Evolutionary conservation across 2,797 vertebrate species (phyloP), one percentile per base, ranked within the genome.

Genomic region (Etheostoma nigrum): DNA sequence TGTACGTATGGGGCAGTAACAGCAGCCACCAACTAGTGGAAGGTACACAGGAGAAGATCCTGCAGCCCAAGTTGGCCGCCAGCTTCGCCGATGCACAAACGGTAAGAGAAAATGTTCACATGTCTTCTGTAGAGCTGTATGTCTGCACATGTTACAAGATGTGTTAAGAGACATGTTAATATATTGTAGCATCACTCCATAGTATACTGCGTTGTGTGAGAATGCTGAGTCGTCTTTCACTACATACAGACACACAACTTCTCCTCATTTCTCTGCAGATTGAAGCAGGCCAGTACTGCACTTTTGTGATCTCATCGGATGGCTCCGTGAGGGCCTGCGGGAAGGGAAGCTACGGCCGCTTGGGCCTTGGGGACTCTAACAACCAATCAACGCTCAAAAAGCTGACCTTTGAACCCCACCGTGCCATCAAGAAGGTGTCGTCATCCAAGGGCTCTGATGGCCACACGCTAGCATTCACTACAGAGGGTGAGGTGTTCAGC

Each of bases 1-100:
- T 99, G 1, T 97, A 97, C 4, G 96, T 97, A 14, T 99, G 97
- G 96, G 96, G 96, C 61, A 96, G 96, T 69, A 96, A 96, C 91
- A 96, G 96, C 91, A 96, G 95, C 83, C 96, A 96, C 88, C 96
- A 96, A 81, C 94, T 96, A 2, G 95, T 96, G 60, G 96, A 96
- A 81, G 96, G 96, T 1, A 96, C 96, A 0, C 95, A 96, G 83
- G 96, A 96, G 88, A 96, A 96, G 91, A 96, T 96, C 67, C 89
- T 96, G 65, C 95, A 96, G 87, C 96, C 95, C 48, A 96, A 96
- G 74, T 57, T 96, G 70, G 95, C 96, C 2, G 89, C 95, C 27
- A 95, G 95, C 88, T 96, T 96, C 58, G 93, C 94, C 0, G 95
- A 96, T 7, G 94, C 95, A 4, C 95, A 96, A 83, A 96, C 95